Base-by-base conservation (phyloP, 1,140 invertebrate species). In the Teleopsis dalmanni region DNA sequence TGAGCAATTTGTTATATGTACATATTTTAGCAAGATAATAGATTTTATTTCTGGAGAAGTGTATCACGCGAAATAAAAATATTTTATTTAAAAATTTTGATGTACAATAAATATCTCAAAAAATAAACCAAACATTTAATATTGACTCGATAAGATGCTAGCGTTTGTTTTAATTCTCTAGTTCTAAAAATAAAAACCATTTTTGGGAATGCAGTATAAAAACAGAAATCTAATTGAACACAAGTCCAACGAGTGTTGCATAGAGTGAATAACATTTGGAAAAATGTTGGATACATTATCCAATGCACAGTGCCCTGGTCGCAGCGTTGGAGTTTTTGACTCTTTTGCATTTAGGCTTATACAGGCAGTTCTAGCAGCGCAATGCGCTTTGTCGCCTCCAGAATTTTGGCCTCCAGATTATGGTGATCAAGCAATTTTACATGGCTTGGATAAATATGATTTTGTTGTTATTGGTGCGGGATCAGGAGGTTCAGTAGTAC, bases 401-500 rank as follows among this genome's bases (percentile, higher is more conserved):
- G 72, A 76, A 18, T 55, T 65, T 2, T 76, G 78, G 61, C 78
- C 76, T 0, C 42, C 59, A 4, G 78, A 81, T 29, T 71, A 71
- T 29, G 76, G 74, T 2, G 70, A 75, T 4, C 9, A 26, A 23
- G 50, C 50, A 5, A 26, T 52, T 9, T 25, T 23, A 11, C 4
- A 33, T 18, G 50, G 50, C 16, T 23, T 51, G 8, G 38, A 56
- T 7, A 52, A 53, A 18, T 70, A 60, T 16, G 71, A 73, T 37
- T 73, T 73, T 51, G 65, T 73, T 35, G 57, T 73, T 3, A 58
- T 73, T 18, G 85, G 85, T 2, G 84, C 81, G 7, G 85, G 85
- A 8, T 80, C 82, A 0, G 83, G 84, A 2, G 78, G 78, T 0
- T 78, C 77, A 10, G 71, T 80, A 19, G 54, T 83, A 4, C 81